Conservation (phyloP, 1,140 invertebrate species). For the Drosophila sucinea region DNA sequence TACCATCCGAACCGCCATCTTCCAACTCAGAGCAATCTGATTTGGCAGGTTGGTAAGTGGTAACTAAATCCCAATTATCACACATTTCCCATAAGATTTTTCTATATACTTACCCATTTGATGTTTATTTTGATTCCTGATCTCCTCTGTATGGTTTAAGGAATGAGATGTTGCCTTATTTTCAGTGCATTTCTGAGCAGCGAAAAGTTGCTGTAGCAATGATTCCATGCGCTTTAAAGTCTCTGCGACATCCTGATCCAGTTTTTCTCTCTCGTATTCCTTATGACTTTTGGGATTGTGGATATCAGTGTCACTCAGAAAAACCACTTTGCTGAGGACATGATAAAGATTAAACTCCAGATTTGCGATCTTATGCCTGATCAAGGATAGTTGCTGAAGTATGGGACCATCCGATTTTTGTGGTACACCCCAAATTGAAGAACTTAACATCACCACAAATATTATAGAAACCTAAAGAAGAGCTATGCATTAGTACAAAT, state of each 20-base stretch:
- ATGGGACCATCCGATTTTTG: constrained; percentile 69
- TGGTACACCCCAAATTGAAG: constrained; percentile 32
- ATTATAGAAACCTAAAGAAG: constrained; percentile 28
- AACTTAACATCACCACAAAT: constrained; percentile 36
- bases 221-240: background rate
- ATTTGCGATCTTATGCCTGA: constrained; percentile 50
- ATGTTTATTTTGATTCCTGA: background rate
- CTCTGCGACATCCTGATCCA: background rate
- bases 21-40: constrained; percentile 60
- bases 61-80: background rate
- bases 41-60: constrained; percentile 34
- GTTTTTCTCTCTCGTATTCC: constrained; percentile 2
- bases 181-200: background rate
- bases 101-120: background rate
- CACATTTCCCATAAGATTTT: background rate
- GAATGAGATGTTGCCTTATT: background rate
- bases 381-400: constrained; percentile 51
- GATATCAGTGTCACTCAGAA: constrained; percentile 34
- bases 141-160: background rate
- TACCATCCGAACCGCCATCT: constrained; percentile 52
- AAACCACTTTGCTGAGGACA: constrained; percentile 60
- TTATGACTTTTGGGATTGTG: background rate
- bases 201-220: background rate
- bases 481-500: background rate
- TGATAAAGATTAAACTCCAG: constrained; percentile 63